Conservation (phyloP, 2,888 invertebrate species). For the Caenorhabditis panamensis region DNA sequence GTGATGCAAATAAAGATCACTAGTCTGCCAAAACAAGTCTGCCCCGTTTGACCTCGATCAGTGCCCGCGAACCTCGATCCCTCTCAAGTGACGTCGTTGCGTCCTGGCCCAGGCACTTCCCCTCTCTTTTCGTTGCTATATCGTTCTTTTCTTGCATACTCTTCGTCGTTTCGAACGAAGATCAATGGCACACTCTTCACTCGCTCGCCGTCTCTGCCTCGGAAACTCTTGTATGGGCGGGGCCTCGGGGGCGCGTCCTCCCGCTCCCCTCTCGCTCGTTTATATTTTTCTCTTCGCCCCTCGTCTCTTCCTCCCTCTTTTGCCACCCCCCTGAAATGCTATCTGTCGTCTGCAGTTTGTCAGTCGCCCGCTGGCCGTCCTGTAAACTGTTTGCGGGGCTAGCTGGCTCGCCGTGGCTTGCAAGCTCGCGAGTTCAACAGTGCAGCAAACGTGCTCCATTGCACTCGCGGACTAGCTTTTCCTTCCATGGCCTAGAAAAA, state of each 20-base stretch:
- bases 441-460: conserved; percentile 5
- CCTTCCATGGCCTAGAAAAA: conserved; percentile 31
- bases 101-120: conserved; percentile 8
- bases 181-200: conserved; percentile 47
- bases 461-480: conserved; percentile 30
- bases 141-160: conserved; percentile 8
- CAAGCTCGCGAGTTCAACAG: conserved; percentile 4
- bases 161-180: conserved; percentile 39
- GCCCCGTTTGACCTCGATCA: conserved; percentile 3
- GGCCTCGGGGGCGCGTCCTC: background rate
- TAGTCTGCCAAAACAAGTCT: background rate
- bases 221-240: conserved; percentile 14
- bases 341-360: conserved; percentile 42
- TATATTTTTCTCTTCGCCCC: conserved; percentile 36
- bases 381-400: conserved; percentile 44
- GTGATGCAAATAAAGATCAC: conserved; percentile 16
- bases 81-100: conserved; percentile 32
- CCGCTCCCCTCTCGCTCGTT: conserved; percentile 3
- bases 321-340: conserved; percentile 34
- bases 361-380: conserved; percentile 45
- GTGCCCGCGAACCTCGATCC: background rate
- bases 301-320: conserved; percentile 28
- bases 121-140: conserved; percentile 42
- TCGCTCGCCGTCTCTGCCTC: conserved; percentile 18
- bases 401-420: background rate